A percentile compares a stretch with the other conserved stretches of the same genome.
These are phyloP conservation scores for Hylia prasina DNA, from an alignment of 2,113 vertebrate species.

Conservation along the genomic window DNA sequence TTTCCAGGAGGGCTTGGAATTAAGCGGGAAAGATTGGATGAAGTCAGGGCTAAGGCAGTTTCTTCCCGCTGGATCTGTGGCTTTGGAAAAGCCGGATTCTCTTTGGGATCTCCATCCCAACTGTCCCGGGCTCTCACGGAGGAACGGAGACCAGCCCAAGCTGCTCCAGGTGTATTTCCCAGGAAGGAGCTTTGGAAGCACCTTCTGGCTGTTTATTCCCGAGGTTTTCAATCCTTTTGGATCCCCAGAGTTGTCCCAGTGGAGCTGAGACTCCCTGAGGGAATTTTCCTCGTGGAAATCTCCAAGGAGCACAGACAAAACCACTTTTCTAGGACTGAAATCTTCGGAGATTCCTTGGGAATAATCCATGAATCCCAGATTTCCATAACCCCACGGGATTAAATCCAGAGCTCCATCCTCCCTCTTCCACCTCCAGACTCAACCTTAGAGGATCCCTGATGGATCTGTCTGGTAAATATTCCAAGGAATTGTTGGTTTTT, in stretches of 20 bases:
- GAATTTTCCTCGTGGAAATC: neutral
- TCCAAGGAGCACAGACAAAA: neutral
- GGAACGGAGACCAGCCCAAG: neutral
- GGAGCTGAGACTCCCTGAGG: neutral
- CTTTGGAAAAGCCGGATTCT: neutral
- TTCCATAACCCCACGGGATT: fast-evolving
- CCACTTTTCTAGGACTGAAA: neutral
- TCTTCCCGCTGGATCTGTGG: neutral
- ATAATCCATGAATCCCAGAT: neutral
- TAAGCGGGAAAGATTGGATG: neutral
- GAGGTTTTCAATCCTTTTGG: neutral
- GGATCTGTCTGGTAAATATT: neutral
- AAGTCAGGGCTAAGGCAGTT: neutral
- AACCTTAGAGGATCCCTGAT: neutral
- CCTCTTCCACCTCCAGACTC: neutral
- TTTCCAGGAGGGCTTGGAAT: neutral
- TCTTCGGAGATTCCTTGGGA: neutral
- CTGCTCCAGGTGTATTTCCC: neutral
- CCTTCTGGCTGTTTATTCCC: fast-evolving
- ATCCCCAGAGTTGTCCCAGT: neutral
- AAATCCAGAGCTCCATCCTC: neutral
- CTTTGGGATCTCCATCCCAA: neutral
- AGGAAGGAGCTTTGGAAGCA: neutral
- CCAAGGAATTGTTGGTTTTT: neutral
- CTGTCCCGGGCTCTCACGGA: neutral